Percentiles rank a stretch among this genome's conserved stretches.
These are phyloP conservation scores for Platyscapa corneri DNA, from an alignment of 1,140 invertebrate species.

Conservation along the genomic window DNA sequence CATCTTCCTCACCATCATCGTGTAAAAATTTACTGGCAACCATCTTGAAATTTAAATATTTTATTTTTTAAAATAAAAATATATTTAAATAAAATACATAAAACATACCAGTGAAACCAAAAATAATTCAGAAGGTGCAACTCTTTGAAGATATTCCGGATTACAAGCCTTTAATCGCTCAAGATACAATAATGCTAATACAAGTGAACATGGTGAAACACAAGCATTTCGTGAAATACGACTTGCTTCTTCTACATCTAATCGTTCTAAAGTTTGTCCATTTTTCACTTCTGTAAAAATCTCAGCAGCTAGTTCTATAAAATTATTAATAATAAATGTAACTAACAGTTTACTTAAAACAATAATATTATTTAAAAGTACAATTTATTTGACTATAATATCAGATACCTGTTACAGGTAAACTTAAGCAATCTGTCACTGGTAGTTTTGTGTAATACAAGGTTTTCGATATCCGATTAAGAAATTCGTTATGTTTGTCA, in stretches of 20 bases:
- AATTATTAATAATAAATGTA: slow-evolving; percentile 51
- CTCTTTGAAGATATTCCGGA: slow-evolving; percentile 86
- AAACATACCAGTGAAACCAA: slow-evolving; percentile 89
- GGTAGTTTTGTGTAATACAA: slow-evolving; percentile 89
- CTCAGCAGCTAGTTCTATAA: slow-evolving; percentile 87
- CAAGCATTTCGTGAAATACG: slow-evolving; percentile 85
- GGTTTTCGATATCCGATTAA: slow-evolving; percentile 87
- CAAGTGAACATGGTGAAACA: slow-evolving; percentile 89
- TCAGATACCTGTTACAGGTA: slow-evolving; percentile 84
- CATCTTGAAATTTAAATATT: slow-evolving; percentile 80
- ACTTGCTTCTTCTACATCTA: slow-evolving; percentile 87
- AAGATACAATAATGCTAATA: slow-evolving; percentile 89
- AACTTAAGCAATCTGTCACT: slow-evolving; percentile 81
- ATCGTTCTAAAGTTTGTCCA: slow-evolving; percentile 82
- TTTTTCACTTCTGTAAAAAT: slow-evolving; percentile 83
- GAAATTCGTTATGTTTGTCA: slow-evolving; percentile 82
- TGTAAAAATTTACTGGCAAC: slow-evolving; percentile 95
- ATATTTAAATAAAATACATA: slow-evolving; percentile 22
- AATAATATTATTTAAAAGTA: neutral
- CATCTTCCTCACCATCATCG: slow-evolving; percentile 92
- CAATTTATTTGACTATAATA: neutral
- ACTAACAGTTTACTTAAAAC: neutral
- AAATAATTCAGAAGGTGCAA: slow-evolving; percentile 92
- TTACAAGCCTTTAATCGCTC: slow-evolving; percentile 88
- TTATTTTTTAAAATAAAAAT: slow-evolving; percentile 7